Conservation (phyloP, 2,113 vertebrate genomes). For the Bambusicola thoracicus region DNA sequence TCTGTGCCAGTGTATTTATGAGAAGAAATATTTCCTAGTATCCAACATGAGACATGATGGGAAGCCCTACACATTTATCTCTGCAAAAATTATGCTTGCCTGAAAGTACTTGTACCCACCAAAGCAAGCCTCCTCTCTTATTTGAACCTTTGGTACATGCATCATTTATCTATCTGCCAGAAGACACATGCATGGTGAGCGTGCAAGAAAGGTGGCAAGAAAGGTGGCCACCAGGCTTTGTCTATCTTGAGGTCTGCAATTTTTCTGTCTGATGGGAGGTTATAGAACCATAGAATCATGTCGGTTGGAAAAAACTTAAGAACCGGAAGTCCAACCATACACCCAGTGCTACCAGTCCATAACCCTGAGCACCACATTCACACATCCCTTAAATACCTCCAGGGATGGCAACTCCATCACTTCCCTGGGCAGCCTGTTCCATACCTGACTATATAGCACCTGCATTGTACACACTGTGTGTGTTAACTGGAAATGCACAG, state of each 20-base stretch:
- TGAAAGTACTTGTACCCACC: background rate
- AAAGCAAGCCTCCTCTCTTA: background rate
- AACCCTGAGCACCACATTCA: background rate
- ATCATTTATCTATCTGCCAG: background rate
- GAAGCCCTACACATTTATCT: fast-evolving
- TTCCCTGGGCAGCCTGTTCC: background rate
- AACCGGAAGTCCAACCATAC: background rate
- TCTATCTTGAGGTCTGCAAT: background rate
- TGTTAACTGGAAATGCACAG: slow-evolving; percentile 84
- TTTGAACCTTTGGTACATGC: background rate
- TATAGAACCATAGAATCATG: background rate
- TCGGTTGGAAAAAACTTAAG: background rate
- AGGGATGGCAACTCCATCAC: background rate
- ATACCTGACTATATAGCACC: slow-evolving; percentile 79
- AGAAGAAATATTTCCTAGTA: no score
- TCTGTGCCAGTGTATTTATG: no score
- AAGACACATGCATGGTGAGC: fast-evolving
- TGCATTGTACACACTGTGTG: slow-evolving; percentile 99
- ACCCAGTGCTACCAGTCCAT: background rate
- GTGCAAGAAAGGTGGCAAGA: background rate
- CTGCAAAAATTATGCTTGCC: background rate
- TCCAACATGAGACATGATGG: background rate
- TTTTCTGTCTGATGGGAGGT: slow-evolving; percentile 12
- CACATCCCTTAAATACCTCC: background rate
- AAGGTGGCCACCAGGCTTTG: background rate